Evolutionary conservation across 30 jellyfish, hydroid and myxozoan species (phyloP).

Genomic region (Catostylus mosaicus): DNA sequence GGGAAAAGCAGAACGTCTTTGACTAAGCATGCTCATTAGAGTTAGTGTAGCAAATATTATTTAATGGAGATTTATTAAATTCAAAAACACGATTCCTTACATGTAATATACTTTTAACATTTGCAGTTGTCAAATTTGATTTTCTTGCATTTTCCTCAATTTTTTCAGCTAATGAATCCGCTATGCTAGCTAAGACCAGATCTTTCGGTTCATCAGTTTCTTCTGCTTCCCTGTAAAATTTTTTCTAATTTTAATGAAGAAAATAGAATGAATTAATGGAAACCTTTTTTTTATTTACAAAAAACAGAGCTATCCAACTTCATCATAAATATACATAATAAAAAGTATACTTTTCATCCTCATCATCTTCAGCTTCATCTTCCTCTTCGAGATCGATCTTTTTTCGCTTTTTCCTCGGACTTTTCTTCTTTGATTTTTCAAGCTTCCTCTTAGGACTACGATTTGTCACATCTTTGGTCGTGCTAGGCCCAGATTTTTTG

Average conservation of each 20-base stretch:
- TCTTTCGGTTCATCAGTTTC: neutral
- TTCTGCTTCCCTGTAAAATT: neutral
- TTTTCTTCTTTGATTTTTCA: neutral
- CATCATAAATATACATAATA: neutral
- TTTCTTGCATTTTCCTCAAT: conserved; percentile 76
- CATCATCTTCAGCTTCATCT: conserved; percentile 13
- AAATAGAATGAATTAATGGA: too few species aligned
- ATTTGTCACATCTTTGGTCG: neutral
- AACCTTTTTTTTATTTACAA: too few species aligned
- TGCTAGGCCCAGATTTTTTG: neutral
- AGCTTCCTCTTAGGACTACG: neutral
- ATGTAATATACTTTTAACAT: conserved; percentile 83
- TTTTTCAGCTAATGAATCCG: conserved; percentile 73
- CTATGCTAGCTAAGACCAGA: conserved; percentile 28
- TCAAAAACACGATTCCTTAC: too few species aligned
- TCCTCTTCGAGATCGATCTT: neutral
- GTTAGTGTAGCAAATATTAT: neutral
- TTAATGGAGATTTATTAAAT: neutral
- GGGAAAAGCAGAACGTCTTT: too few species aligned
- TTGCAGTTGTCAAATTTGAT: conserved; percentile 71
- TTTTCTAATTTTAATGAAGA: too few species aligned
- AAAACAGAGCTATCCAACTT: too few species aligned
- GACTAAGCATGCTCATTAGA: too few species aligned
- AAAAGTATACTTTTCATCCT: neutral
- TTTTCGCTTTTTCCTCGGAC: conserved; percentile 14